phyloP scores from a whole-genome alignment of 2,113 vertebrate species.

The Tamias sibiricus region DNA sequence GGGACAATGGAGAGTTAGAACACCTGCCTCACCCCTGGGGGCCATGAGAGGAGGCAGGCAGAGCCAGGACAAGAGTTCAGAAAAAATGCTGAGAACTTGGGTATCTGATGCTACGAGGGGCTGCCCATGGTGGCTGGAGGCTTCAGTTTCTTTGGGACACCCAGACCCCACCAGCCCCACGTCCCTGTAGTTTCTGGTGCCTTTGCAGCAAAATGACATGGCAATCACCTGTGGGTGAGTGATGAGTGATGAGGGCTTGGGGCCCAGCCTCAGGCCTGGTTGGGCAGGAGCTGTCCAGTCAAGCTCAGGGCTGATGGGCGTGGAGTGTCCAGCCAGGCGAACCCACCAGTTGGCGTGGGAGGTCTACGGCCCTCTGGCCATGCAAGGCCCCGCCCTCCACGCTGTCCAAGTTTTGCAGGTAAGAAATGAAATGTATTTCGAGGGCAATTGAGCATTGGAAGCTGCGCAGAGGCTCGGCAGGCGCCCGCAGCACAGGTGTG shows the following conservation, averaged over 20 bases:
- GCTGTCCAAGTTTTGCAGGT: neutral
- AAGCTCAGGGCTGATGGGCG: rapidly evolving
- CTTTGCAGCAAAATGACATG: neutral
- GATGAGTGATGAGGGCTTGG: no score
- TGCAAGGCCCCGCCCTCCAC: neutral
- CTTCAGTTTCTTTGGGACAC: neutral
- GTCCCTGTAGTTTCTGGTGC: neutral
- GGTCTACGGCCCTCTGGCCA: neutral
- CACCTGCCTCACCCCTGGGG: neutral
- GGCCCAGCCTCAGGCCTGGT: neutral
- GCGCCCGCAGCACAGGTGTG: neutral
- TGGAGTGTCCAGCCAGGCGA: neutral
- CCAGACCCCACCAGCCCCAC: neutral
- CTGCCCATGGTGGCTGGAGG: neutral
- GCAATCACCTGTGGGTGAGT: no score
- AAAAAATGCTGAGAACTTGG: neutral
- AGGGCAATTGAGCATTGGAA: neutral
- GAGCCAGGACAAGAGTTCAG: neutral
- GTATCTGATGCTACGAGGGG: neutral
- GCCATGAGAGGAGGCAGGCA: neutral
- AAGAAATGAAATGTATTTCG: neutral
- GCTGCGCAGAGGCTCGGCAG: rapidly evolving
- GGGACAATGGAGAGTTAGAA: neutral
- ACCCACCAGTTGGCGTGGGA: neutral
- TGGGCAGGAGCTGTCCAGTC: neutral